Evolutionary conservation across 2,113 vertebrate species (phyloP).

Genomic region (Callipepla squamata): DNA sequence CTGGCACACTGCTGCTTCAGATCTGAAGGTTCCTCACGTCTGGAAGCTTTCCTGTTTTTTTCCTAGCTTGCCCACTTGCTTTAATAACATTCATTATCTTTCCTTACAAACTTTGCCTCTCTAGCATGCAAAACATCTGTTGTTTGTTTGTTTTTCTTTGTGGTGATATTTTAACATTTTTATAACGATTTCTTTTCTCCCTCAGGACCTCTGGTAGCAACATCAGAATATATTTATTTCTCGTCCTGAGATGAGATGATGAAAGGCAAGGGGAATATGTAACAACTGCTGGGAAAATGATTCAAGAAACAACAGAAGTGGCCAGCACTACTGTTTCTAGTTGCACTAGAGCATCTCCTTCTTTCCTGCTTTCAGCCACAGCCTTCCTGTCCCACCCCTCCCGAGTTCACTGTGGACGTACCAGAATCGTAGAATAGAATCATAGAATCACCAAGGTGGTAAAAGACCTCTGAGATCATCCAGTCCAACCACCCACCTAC

Average conservation of each 20-base stretch:
- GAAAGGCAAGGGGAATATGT: constrained; percentile 40
- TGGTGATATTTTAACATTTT: not conserved
- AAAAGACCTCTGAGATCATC: too few species aligned
- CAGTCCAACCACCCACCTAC: too few species aligned
- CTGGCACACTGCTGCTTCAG: not conserved
- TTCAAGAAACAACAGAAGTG: constrained; percentile 43
- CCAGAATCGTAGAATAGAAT: not conserved
- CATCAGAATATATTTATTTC: not conserved
- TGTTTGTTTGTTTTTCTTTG: not conserved
- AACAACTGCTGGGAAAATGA: constrained; percentile 56
- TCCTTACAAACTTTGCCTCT: not conserved
- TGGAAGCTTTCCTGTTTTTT: not conserved
- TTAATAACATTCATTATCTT: not conserved
- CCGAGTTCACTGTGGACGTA: not conserved
- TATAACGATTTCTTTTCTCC: not conserved
- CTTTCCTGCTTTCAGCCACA: not conserved
- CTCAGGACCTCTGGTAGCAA: constrained; percentile 35
- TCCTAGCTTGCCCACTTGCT: not conserved
- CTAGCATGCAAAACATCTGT: not conserved
- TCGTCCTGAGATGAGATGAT: constrained; percentile 28
- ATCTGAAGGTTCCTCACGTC: not conserved
- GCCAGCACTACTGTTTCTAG: not conserved
- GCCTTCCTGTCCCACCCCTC: not conserved
- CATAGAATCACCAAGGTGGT: too few species aligned
- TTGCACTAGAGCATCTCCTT: constrained; percentile 1